Evolutionary conservation across 2,113 vertebrate species (phyloP).

Genomic region (Nipponia nippon): DNA sequence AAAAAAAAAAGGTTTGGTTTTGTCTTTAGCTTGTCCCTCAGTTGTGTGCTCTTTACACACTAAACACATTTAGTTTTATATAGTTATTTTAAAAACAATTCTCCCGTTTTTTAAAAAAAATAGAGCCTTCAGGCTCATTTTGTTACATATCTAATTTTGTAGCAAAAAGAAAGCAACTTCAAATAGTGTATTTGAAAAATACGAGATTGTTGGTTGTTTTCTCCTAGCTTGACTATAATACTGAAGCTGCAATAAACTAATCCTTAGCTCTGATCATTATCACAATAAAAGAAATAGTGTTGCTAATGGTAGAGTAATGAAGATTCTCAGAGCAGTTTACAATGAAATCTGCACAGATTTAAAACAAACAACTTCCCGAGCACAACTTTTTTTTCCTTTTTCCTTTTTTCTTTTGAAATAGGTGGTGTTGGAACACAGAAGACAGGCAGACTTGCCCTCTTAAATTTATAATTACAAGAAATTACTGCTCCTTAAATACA

Average conservation of each 20-base stretch:
- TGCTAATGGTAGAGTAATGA: not conserved
- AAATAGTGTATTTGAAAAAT: not conserved
- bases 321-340: not conserved
- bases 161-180: not conserved
- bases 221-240: not conserved
- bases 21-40: not conserved
- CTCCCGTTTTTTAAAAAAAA: not conserved
- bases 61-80: not conserved
- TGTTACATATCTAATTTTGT: not conserved
- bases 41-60: not conserved
- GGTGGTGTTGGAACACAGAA: not conserved
- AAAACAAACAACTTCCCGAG: not conserved
- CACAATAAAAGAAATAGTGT: not conserved
- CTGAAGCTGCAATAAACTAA: not conserved
- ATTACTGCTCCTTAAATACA: not conserved
- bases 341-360: not conserved
- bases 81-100: not conserved
- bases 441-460: rapidly evolving
- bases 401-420: not conserved
- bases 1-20: not conserved
- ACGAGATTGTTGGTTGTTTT: not conserved
- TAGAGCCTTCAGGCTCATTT: not conserved
- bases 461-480: not conserved
- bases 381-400: rapidly evolving
- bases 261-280: not conserved